Base-by-base conservation (phyloP, 2,797 vertebrate genomes). In the Smutsia gigantea region DNA sequence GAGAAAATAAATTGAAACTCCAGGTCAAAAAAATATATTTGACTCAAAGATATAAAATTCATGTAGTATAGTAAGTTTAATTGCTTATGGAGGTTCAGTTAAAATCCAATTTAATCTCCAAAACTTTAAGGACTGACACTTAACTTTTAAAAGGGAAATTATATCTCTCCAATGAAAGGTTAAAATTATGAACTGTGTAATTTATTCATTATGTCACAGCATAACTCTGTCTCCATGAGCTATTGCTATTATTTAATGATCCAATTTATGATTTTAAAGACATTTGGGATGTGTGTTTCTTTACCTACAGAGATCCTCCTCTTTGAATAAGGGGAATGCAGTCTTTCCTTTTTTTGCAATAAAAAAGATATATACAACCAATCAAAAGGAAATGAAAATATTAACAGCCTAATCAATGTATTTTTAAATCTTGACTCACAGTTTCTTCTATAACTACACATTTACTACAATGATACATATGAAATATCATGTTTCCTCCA, bases 121-220 rank as follows among this genome's bases (percentile, higher is more conserved):
- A 61, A 78, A 69, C 6, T 37, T 78, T 90, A 68, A 83, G 23
- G 31, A 71, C 7, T 14, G 19, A n/a, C 19, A 57, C 11, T 90
- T 84, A 71, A 14, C 61, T 71, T 81, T 84, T 66, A 90, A 90
- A 77, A 72, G 51, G 51, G 31, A 88, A 75, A 94, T 93, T 77
- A 12, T 74, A 19, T 77, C 29, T 74, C 21, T 77, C 7, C 10
- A 83, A 84, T 23, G 21, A 77, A 59, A 77, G 18, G 10, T 29
- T 21, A 94, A 84, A 69, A 81, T 4, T 53, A 21, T 64, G 23
- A 74, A 63, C 74, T 77, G n/a, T 84, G 7, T 61, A 78, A 90
- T 77, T 77, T 90, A 69, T 78, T 61, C 71, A 51, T 61, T 77
- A 75, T 77, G 17, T 69, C 27, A 14, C 4, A 75, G 19, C 49